These are phyloP conservation scores for Lasioglossum oenotherae DNA, from an alignment of 2,888 invertebrate genomes.

Conservation along the genomic window DNA sequence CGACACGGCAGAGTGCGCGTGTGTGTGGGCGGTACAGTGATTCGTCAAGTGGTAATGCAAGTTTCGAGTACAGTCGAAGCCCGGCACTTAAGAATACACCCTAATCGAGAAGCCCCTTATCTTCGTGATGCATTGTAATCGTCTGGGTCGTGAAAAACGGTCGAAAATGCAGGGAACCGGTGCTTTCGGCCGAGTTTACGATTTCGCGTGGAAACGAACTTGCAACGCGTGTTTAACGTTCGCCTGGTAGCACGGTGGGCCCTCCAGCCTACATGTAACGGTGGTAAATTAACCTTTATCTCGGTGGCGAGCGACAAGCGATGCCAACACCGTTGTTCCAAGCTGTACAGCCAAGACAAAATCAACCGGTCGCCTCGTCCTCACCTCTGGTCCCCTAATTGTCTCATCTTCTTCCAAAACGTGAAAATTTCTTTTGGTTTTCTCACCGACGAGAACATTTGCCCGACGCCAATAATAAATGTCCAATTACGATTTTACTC, in stretches of 20 bases:
- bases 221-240: constrained; percentile 43
- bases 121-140: constrained; percentile 37
- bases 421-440: neutral
- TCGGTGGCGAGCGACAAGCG: constrained; percentile 48
- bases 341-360: constrained; percentile 23
- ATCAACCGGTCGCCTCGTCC: neutral
- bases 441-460: neutral
- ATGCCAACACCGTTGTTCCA: constrained; percentile 21
- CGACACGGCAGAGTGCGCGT: neutral
- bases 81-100: constrained; percentile 47
- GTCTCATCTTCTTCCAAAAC: neutral
- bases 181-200: constrained; percentile 49
- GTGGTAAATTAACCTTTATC: constrained; percentile 68
- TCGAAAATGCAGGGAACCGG: constrained; percentile 41
- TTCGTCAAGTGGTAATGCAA: neutral
- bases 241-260: neutral
- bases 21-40: neutral
- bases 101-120: constrained; percentile 47
- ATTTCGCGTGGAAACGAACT: constrained; percentile 55
- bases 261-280: constrained; percentile 9
- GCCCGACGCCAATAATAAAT: neutral
- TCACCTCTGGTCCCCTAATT: neutral
- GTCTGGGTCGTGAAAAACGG: constrained; percentile 39
- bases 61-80: constrained; percentile 36
- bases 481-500: neutral